A percentile compares a stretch with the other conserved stretches of the same genome.
phyloP scores from a whole-genome alignment of 2,888 invertebrate genomes.

The Hofmannophila pseudospretella region DNA sequence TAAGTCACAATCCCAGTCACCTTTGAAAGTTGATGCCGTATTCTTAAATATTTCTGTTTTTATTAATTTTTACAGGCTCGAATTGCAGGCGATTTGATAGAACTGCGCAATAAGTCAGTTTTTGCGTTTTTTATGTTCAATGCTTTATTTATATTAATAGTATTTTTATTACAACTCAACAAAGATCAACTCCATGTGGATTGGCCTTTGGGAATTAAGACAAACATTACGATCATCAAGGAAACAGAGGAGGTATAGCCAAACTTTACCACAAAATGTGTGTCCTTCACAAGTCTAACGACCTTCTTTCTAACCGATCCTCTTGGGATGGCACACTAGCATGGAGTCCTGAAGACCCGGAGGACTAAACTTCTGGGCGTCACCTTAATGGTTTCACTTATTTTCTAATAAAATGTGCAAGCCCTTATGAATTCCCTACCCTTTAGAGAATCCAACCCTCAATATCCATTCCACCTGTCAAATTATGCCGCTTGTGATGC shows the following conservation, averaged over 20 bases:
- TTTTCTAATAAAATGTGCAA: slow-evolving; percentile 45
- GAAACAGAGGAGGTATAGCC: slow-evolving; percentile 92
- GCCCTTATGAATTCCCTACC: slow-evolving; percentile 31
- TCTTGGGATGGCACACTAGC: slow-evolving; percentile 74
- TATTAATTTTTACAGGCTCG: slow-evolving; percentile 85
- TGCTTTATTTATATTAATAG: slow-evolving; percentile 98
- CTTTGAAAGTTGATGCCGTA: slow-evolving; percentile 71
- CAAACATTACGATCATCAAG: slow-evolving; percentile 95
- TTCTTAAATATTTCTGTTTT: slow-evolving; percentile 56
- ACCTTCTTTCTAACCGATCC: slow-evolving; percentile 74
- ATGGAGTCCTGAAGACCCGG: slow-evolving; percentile 64
- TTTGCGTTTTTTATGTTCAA: slow-evolving; percentile 99
- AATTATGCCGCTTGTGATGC: slow-evolving; percentile 3
- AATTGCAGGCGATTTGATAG: slow-evolving; percentile 93
- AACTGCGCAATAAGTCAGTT: slow-evolving; percentile 97
- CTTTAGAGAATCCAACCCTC: slow-evolving; percentile 15
- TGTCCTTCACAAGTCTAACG: slow-evolving; percentile 75
- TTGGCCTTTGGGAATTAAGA: slow-evolving; percentile 97
- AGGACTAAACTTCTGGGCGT: slow-evolving; percentile 55
- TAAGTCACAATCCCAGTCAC: slow-evolving; percentile 68
- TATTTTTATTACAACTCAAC: slow-evolving; percentile 99
- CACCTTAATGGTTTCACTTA: slow-evolving; percentile 51
- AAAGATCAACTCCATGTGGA: slow-evolving; percentile 98
- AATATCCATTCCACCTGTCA: slow-evolving; percentile 4
- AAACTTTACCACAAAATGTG: slow-evolving; percentile 63